Base-by-base conservation (phyloP, 2,888 invertebrate genomes). In the Gymnoscelis rufifasciata region DNA sequence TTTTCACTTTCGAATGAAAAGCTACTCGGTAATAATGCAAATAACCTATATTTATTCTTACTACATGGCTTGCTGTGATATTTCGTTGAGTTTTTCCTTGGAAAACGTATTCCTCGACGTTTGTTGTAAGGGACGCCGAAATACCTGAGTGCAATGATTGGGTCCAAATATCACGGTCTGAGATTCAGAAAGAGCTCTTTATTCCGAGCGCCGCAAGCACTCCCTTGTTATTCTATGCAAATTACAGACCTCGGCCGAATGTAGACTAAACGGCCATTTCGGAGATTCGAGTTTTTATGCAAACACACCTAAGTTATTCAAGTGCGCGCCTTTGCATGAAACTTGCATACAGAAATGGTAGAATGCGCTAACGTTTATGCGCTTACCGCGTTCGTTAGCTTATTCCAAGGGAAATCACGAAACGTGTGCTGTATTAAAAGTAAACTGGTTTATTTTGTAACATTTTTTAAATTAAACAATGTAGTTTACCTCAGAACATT, bases 171-270 rank as follows among this genome's bases (percentile, higher is more conserved):
- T 68, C 68, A 62, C 52, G 57, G 53, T 58, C 66, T 54, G 67
- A 68, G 74, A 68, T 73, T 71, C 64, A 53, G 59, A 52, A 47
- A 69, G 71, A 66, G 69, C 76, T 71, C 71, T 73, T 68, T 67
- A 68, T 70, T 66, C 65, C 54, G 56, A 62, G 59, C 68, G 62
- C 71, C 74, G 72, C 71, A 71, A 71, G 71, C 71, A 66, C 67
- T 70, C 72, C 70, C 74, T 74, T 84, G 86, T 86, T 87, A 83
- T 86, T 86, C 78, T 83, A 87, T 87, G 87, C 83, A 84, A 87
- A 87, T 87, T 67, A 69, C 71, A 66, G 68, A 64, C 66, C 66
- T 71, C 68, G 60, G 60, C 70, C 72, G 70, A 74, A 71, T 73
- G 72, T 73, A 71, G 76, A 74, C 78, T 80, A 80, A 81, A 80